phyloP scores from a whole-genome alignment of 2,113 vertebrate genomes.

The Leucoraja erinaceus region DNA sequence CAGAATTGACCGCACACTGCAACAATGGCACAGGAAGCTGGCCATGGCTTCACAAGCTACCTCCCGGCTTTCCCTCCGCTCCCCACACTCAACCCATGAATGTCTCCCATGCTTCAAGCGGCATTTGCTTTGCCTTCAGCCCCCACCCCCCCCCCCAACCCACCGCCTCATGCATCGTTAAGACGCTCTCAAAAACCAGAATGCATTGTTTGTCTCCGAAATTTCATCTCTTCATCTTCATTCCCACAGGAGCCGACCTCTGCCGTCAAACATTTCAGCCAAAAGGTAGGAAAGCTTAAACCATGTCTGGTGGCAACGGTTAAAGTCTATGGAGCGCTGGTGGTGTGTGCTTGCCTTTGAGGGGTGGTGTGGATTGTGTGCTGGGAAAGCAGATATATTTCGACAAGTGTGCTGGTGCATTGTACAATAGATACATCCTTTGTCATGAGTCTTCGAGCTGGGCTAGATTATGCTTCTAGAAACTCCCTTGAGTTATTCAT shows the following conservation, averaged over 20 bases:
- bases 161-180: neutral
- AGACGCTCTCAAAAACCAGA: neutral
- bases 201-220: neutral
- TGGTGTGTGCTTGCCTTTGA: neutral
- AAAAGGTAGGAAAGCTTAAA: conserved; percentile 31
- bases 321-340: neutral
- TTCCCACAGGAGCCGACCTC: conserved; percentile 28
- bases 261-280: conserved; percentile 27
- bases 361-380: too few relatives aligned
- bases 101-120: neutral
- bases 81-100: neutral
- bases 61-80: neutral
- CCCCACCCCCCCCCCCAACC: too few relatives aligned
- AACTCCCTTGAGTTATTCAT: neutral
- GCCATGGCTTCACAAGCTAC: neutral
- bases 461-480: neutral
- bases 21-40: too few relatives aligned
- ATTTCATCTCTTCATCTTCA: conserved; percentile 35
- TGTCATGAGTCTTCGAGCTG: neutral
- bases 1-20: neutral
- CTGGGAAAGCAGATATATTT: too few relatives aligned
- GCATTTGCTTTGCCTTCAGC: neutral
- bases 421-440: neutral
- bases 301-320: neutral
- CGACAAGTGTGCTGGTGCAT: too few relatives aligned